phyloP scores from a whole-genome alignment of 1,140 invertebrate genomes.

The Diorhabda sublineata region DNA sequence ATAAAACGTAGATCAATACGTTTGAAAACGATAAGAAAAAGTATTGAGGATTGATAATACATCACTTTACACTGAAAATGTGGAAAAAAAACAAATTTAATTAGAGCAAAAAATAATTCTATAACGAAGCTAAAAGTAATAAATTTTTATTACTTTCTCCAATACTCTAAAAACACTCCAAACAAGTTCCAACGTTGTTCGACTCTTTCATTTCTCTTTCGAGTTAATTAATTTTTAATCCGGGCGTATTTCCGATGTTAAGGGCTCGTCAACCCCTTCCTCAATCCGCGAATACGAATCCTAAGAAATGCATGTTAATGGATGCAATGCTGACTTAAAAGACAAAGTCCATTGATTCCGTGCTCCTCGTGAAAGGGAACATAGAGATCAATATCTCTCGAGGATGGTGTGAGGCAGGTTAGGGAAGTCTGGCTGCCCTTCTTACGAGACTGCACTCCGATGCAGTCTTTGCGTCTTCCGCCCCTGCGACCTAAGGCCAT shows the following conservation, averaged over 20 bases:
- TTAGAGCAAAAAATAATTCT: too few species aligned
- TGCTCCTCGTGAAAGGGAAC: slow-evolving; percentile 32
- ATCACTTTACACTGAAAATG: too few species aligned
- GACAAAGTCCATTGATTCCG: slow-evolving; percentile 36
- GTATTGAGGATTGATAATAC: too few species aligned
- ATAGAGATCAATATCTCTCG: slow-evolving; percentile 35
- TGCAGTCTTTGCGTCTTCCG: slow-evolving; percentile 33
- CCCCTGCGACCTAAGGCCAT: slow-evolving; percentile 9
- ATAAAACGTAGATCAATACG: too few species aligned
- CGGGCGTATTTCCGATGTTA: background rate
- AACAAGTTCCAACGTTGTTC: background rate
- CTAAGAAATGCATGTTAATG: slow-evolving; percentile 9
- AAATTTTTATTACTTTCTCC: background rate
- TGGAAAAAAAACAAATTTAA: too few species aligned
- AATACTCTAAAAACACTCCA: background rate
- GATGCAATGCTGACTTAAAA: slow-evolving; percentile 31
- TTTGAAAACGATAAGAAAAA: too few species aligned
- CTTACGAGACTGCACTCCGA: slow-evolving; percentile 18
- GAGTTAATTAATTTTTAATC: slow-evolving; percentile 1
- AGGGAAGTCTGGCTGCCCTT: slow-evolving; percentile 30
- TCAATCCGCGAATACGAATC: slow-evolving; percentile 1
- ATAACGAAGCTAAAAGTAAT: background rate
- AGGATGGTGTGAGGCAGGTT: slow-evolving; percentile 39
- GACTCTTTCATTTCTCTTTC: background rate
- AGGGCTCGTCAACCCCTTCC: background rate